Evolutionary conservation across 2,888 invertebrate species (phyloP), one percentile per base, ranked within the genome.

Genomic region (Girardia tigrina): DNA sequence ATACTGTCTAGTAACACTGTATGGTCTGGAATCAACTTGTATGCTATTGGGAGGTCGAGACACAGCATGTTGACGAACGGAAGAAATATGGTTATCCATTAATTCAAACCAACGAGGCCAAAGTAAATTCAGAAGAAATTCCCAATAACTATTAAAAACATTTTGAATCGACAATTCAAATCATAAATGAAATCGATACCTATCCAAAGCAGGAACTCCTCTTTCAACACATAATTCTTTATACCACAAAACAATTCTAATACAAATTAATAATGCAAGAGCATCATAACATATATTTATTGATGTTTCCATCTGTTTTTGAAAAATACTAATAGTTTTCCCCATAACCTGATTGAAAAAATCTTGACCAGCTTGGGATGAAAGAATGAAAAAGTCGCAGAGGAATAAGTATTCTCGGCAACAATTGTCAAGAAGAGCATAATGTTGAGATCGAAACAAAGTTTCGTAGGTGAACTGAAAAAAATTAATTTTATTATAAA

Each of bases 381-480:
- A 89, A 1, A 93, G 91, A 88, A 94, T 91, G 84, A 97, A 98
- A 85, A 98, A 97, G 85, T 98, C 97, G 8, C 90, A 89, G 42
- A 95, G 87, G 84, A 98, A 98, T 77, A 97, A 87, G 85, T 92
- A 98, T 84, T 98, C 98, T 78, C 95, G 88, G 82, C 95, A 97
- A 4, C 92, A 91, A 86, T 98, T 98, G 84, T 98, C 98, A 70
- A 95, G 92, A 74, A 98, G 85, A 0, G 95, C 94, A 86, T 92
- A 97, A 82, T 97, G 95, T 79, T 94, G 89, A 80, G 94, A 95
- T 80, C 98, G 88, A 83, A 98, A 98, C 74, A 98, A 85, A 42
- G 91, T 90, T 87, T 98, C 98, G 85, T 77, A 69, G 8, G 74
- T 42, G 28, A 27, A 76, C 76, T 76, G 73, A 75, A 56, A 42